Conservation (phyloP, 1,140 invertebrate genomes). For the Hesperophylax magnus region DNA sequence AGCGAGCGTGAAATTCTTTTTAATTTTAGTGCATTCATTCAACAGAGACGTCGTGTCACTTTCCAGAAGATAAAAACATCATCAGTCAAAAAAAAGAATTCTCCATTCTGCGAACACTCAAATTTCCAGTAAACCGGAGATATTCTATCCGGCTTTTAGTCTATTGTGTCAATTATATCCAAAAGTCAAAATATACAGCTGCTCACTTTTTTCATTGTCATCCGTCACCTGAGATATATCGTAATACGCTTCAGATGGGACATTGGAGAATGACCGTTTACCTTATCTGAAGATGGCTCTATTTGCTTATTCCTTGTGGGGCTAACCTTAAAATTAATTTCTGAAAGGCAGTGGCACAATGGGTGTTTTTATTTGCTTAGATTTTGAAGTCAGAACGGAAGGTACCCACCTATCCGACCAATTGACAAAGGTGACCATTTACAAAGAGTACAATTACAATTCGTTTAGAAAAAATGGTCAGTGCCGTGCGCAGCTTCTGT, state of each 20-base stretch:
- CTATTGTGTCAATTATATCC: neutral
- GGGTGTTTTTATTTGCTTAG: constrained; percentile 43
- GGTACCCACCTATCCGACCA: constrained; percentile 9
- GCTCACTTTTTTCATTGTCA: constrained; percentile 18
- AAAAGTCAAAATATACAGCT: constrained; percentile 41
- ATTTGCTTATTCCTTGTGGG: constrained; percentile 37
- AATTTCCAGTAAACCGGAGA: constrained; percentile 5
- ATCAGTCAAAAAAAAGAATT: neutral
- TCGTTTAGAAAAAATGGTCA: constrained; percentile 29
- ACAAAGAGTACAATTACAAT: constrained; percentile 52
- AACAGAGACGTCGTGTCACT: neutral
- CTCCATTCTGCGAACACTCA: neutral
- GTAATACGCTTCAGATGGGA: constrained; percentile 10
- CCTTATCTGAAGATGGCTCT: constrained; percentile 32
- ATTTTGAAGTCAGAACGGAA: constrained; percentile 44
- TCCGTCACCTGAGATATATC: constrained; percentile 12
- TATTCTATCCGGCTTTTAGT: constrained; percentile 13
- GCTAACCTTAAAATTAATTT: constrained; percentile 51
- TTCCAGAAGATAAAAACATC: neutral
- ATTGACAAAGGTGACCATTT: constrained; percentile 46
- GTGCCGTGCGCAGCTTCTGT: neutral
- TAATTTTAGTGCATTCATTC: neutral
- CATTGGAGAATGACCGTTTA: neutral
- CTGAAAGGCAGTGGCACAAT: constrained; percentile 34
- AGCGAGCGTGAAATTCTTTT: neutral